Evolutionary conservation across 2,888 invertebrate species (phyloP).

Genomic region (Acleris emargana): DNA sequence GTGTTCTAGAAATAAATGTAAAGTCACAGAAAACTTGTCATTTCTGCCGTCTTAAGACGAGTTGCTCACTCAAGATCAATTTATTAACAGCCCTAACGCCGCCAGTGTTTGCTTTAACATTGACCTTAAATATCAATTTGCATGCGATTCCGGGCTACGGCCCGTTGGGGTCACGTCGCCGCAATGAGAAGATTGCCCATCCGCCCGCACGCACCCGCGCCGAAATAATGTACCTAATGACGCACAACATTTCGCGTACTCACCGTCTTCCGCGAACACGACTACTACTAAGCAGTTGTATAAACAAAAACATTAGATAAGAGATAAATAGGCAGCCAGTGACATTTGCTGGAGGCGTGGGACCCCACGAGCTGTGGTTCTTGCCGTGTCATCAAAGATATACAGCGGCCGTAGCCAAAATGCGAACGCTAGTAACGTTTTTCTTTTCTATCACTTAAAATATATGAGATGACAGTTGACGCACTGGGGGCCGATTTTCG

Average conservation of each 20-base stretch:
- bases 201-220: constrained; percentile 54
- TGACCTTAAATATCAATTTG: constrained; percentile 75
- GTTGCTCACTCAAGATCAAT: no score
- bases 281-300: constrained; percentile 17
- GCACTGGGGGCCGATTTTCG: no score
- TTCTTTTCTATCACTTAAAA: no score
- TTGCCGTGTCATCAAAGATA: no score
- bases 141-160: constrained; percentile 57
- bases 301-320: constrained; percentile 14
- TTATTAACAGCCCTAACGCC: constrained; percentile 5
- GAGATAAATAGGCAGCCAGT: neutral
- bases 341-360: no score
- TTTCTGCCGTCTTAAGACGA: no score
- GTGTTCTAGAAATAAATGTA: no score
- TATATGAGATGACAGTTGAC: no score
- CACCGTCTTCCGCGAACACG: constrained; percentile 26
- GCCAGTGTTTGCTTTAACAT: constrained; percentile 49
- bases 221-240: constrained; percentile 24
- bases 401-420: no score
- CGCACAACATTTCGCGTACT: constrained; percentile 30
- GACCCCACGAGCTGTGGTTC: no score
- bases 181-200: constrained; percentile 70
- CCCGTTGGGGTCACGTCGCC: constrained; percentile 54
- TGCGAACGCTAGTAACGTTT: no score
- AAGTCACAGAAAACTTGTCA: no score